Base-by-base conservation (phyloP, 2,888 invertebrate genomes). In the Tricholauxania praeusta region DNA sequence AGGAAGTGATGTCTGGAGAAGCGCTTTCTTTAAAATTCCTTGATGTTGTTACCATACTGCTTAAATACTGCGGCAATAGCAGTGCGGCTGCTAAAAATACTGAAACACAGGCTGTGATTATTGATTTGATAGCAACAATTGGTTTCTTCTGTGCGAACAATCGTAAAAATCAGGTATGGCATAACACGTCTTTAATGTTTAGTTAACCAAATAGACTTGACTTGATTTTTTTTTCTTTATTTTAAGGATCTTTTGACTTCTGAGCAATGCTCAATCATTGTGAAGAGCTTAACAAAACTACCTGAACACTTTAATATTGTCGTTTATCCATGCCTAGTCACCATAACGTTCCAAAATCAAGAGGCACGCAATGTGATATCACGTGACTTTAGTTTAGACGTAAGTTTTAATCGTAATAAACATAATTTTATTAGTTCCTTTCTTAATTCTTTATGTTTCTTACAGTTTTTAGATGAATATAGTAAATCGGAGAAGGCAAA, bases 91-190 rank as follows among this genome's bases (percentile, higher is more conserved):
- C 78, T 57, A 83, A 83, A 75, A 86, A 83, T 75, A 83, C 78
- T 67, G 88, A 88, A 79, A 84, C 84, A 48, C 84, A 85, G 73
- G 84, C 86, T 71, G 85, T 87, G 83, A 80, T 88, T 64, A 85
- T 87, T 71, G 88, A 88, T 81, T 81, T 88, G 81, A 85, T 88
- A 79, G 87, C 87, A 70, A 83, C 87, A 71, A 76, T 88, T 77
- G 87, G 87, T 74, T 87, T 87, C 82, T 85, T 87, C 70, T 84
- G 85, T 76, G 83, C 85, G 71, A 88, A 87, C 78, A 87, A 86
- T 81, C 83, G 82, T 17, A 80, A 84, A 74, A 85, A 88, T 80
- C 88, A 88, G 82, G 85, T 84, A 78, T 78, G 77, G 72, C 12
- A 4, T 15, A 19, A 60, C n/a, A n/a, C n/a, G 68, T 0, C 28